phyloP scores from a whole-genome alignment of 2,113 vertebrate species.

The Ptilonorhynchus violaceus region DNA sequence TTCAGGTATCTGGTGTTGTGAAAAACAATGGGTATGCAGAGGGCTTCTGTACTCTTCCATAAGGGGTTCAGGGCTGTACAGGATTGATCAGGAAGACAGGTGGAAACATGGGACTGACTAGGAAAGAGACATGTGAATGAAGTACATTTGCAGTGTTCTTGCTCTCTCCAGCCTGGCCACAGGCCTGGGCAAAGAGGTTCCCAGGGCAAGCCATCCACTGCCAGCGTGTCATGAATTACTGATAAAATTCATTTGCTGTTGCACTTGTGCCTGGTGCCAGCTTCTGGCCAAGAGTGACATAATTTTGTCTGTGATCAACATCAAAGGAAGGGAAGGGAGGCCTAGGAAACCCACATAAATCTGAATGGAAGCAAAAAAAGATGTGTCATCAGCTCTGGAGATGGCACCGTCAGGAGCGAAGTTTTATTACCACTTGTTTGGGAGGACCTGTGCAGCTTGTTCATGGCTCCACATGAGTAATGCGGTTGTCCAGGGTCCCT shows the following conservation, averaged over 20 bases:
- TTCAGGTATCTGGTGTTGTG: neutral
- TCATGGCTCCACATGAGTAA: constrained; percentile 25
- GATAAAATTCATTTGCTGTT: neutral
- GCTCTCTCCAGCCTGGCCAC: neutral
- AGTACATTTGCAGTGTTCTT: neutral
- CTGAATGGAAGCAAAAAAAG: constrained; percentile 30
- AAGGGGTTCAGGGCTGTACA: neutral
- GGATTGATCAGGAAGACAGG: neutral
- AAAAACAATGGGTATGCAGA: neutral
- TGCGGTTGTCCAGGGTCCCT: neutral
- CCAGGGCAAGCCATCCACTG: neutral
- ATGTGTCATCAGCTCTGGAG: constrained; percentile 29
- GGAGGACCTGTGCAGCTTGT: constrained; percentile 13
- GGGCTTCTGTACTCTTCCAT: neutral
- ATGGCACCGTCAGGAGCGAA: neutral
- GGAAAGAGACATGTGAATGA: neutral
- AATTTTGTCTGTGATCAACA: constrained; percentile 19
- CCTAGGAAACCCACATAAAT: constrained; percentile 26
- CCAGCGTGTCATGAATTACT: neutral
- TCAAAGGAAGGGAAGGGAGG: constrained; percentile 30
- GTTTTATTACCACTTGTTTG: constrained; percentile 11
- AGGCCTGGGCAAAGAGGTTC: neutral
- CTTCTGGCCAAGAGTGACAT: constrained; percentile 27
- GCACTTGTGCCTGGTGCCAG: neutral
- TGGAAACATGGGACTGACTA: neutral